Evolutionary conservation across 2,797 vertebrate species (phyloP).

Genomic region (Periophthalmus magnuspinnatus): DNA sequence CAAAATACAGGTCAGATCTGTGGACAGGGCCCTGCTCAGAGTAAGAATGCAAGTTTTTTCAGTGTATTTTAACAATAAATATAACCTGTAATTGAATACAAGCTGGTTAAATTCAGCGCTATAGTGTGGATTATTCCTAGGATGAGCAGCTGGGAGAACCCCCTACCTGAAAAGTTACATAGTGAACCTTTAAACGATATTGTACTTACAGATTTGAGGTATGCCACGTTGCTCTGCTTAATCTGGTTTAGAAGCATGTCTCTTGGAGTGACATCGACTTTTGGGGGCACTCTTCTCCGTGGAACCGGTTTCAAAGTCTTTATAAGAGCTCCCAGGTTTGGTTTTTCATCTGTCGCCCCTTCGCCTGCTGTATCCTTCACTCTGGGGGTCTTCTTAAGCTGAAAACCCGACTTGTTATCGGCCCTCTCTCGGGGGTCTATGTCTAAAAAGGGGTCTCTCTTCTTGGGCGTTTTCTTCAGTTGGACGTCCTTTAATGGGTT

Average conservation of each 20-base stretch:
- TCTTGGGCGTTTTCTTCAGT: conserved; percentile 81
- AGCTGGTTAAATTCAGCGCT: no score
- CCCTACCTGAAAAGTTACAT: no score
- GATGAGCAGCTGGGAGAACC: no score
- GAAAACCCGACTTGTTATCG: conserved; percentile 59
- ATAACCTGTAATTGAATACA: no score
- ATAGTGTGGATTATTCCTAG: no score
- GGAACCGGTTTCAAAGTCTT: conserved; percentile 92
- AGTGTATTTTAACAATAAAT: no score
- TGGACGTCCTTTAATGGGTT: conserved; percentile 80
- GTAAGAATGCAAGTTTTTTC: no score
- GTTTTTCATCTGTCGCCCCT: conserved; percentile 70
- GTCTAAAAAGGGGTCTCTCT: conserved; percentile 73
- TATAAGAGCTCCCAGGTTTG: conserved; percentile 89
- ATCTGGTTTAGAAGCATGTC: conserved; percentile 91
- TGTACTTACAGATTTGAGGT: conserved; percentile 90
- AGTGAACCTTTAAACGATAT: not conserved
- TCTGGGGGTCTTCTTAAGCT: conserved; percentile 70
- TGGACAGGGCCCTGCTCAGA: no score
- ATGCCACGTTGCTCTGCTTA: conserved; percentile 92
- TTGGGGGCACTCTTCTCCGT: conserved; percentile 83
- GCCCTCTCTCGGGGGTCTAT: conserved; percentile 60
- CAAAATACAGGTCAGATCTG: no score
- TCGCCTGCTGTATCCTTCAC: conserved; percentile 41
- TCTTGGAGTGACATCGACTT: conserved; percentile 87